These are phyloP conservation scores for Formica selysi DNA, from an alignment of 1,140 invertebrate genomes.

Conservation along the genomic window DNA sequence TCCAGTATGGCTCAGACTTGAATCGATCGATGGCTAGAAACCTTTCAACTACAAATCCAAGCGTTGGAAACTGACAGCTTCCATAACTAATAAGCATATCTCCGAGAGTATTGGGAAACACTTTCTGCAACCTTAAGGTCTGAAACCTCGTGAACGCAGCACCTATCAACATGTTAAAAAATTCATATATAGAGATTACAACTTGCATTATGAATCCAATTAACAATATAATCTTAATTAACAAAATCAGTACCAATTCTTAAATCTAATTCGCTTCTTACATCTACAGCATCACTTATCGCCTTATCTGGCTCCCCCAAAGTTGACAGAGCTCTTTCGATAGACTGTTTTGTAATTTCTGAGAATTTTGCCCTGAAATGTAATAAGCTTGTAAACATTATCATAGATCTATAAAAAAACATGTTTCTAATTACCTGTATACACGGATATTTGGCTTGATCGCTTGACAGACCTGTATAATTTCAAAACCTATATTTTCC, in stretches of 20 bases:
- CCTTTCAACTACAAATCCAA: constrained; percentile 98
- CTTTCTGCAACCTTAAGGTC: constrained; percentile 95
- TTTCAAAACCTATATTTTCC: constrained; percentile 99
- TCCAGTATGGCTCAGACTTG: constrained; percentile 97
- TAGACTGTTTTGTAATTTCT: constrained; percentile 96
- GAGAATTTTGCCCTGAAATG: constrained; percentile 96
- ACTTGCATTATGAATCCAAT: neutral
- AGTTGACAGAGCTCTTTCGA: constrained; percentile 93
- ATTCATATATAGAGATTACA: constrained; percentile 8
- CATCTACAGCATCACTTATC: constrained; percentile 97
- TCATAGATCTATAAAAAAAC: neutral
- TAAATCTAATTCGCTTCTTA: constrained; percentile 97
- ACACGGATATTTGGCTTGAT: constrained; percentile 93
- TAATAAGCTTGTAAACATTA: neutral
- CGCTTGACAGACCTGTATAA: constrained; percentile 96
- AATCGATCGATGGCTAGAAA: constrained; percentile 96
- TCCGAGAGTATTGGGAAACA: constrained; percentile 92
- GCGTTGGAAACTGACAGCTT: constrained; percentile 98
- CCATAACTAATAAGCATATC: constrained; percentile 98
- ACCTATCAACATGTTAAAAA: constrained; percentile 86
- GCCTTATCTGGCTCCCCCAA: constrained; percentile 93
- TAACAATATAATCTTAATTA: constrained; percentile 43
- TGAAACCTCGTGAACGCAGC: constrained; percentile 99
- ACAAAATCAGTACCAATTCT: constrained; percentile 91
- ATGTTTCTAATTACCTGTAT: constrained; percentile 86